A percentile compares a stretch with the other conserved stretches of the same genome.
Evolutionary conservation across 1,140 invertebrate species (phyloP).

Genomic region (Calliphora vicina): DNA sequence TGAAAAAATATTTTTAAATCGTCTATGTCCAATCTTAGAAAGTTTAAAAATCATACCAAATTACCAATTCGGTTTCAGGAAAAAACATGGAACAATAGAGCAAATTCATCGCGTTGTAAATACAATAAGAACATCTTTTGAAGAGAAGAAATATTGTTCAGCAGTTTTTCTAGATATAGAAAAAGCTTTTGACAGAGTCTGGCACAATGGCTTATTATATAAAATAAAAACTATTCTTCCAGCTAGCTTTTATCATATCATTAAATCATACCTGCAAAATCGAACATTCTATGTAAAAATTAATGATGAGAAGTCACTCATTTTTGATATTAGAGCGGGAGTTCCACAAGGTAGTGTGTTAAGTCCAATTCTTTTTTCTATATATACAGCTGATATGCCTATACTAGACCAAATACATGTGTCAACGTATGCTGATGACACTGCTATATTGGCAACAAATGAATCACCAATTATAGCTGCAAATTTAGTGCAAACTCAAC

Average conservation of each 20-base stretch:
- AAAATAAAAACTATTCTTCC: constrained; percentile 22
- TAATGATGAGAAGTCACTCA: background rate
- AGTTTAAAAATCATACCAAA: background rate
- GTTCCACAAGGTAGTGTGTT: constrained; percentile 25
- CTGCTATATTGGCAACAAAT: background rate
- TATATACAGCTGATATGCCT: constrained; percentile 15
- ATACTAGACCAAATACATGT: background rate
- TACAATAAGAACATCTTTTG: background rate
- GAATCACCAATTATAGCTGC: background rate
- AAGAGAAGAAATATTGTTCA: constrained; percentile 28
- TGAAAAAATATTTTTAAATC: background rate
- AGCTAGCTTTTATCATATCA: background rate
- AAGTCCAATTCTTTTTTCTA: constrained; percentile 6
- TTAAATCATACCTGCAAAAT: constrained; percentile 25
- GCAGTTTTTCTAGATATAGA: constrained; percentile 28
- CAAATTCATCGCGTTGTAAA: background rate
- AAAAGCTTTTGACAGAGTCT: constrained; percentile 20
- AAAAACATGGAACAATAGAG: constrained; percentile 15
- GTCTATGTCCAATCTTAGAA: background rate
- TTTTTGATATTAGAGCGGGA: background rate
- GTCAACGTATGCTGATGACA: constrained; percentile 28
- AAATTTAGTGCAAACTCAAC: background rate
- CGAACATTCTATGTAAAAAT: constrained; percentile 19
- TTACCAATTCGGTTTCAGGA: constrained; percentile 14
- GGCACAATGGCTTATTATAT: constrained; percentile 24